Evolutionary conservation across 1,140 invertebrate genomes (phyloP).

Genomic region (Lordiphosa stackelbergi): DNA sequence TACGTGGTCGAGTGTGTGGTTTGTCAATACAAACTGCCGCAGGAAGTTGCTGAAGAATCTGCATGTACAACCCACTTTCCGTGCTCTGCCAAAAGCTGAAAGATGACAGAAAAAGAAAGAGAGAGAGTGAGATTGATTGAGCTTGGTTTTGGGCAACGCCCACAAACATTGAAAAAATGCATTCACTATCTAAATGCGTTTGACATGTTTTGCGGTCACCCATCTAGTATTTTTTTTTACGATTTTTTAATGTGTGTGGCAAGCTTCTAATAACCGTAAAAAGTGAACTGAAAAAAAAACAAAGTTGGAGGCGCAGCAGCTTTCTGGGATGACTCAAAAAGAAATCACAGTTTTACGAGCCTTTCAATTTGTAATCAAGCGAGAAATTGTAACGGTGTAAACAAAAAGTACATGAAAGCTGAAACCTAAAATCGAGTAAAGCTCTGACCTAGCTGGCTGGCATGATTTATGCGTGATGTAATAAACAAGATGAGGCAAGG

Average conservation of each 20-base stretch:
- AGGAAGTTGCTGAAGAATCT: not conserved
- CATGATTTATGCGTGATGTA: too few species aligned
- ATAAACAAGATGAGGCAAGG: too few species aligned
- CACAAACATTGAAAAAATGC: constrained; percentile 23
- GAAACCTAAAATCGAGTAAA: not conserved
- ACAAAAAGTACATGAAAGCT: constrained; percentile 3
- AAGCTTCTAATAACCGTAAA: constrained; percentile 63
- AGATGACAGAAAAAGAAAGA: constrained; percentile 1
- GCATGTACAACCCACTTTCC: constrained; percentile 20
- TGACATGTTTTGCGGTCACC: constrained; percentile 58
- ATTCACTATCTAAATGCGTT: constrained; percentile 63
- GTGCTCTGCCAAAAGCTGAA: constrained; percentile 12
- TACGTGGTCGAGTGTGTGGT: constrained; percentile 59
- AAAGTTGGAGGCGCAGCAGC: not conserved
- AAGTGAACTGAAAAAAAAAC: constrained; percentile 30
- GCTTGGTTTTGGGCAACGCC: constrained; percentile 23
- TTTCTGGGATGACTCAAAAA: constrained; percentile 45
- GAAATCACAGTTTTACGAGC: constrained; percentile 10
- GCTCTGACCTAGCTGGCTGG: too few species aligned
- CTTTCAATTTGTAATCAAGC: constrained; percentile 13
- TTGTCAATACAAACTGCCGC: constrained; percentile 8
- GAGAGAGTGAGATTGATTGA: constrained; percentile 44
- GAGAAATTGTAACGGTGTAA: constrained; percentile 25
- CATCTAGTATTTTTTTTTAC: constrained; percentile 53
- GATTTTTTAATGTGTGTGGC: constrained; percentile 57